Base-by-base conservation (phyloP, 2,888 invertebrate species). In the Eudemis profundana region DNA sequence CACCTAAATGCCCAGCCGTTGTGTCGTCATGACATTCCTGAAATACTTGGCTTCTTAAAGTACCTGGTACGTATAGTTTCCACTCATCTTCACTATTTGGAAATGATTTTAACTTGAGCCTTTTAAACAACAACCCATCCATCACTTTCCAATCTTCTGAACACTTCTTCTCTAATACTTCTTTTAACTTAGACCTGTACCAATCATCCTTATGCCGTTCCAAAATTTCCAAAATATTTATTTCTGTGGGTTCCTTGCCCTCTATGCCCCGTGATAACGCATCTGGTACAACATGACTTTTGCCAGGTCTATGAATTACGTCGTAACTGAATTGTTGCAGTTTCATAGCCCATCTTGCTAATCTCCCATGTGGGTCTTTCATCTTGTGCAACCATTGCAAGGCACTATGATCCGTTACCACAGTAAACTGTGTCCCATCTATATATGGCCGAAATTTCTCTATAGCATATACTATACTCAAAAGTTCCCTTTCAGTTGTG, bases 351-450 rank as follows among this genome's bases (percentile, higher is more conserved):
- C 75, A 81, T 15, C 77, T 56, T 0, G 76, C 75, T 19, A 80
- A 44, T 17, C 74, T 47, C 1, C 74, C 79, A 40, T 69, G n/a
- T n/a, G n/a, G n/a, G n/a, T n/a, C n/a, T n/a, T n/a, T n/a, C n/a
- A n/a, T n/a, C n/a, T n/a, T n/a, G 70, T 0, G 76, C 0, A 79
- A 64, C 75, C 75, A 77, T 29, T 70, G 56, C 0, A 79, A 56
- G 4, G 72, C 72, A 10, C 68, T 61, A 38, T 75, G 73, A 64
- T 78, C 77, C 1, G 78, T 70, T 7, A 72, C n/a, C n/a, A n/a
- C n/a, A n/a, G n/a, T n/a, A n/a, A n/a, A n/a, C n/a, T n/a, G n/a
- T n/a, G n/a, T n/a, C 0, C 73, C 74, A 53, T 72, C 70, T 7
- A 69, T 19, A 61, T 69, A 76, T 12, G 68, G 27, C 8, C 49